Evolutionary conservation across 2,888 invertebrate genomes (phyloP), one percentile per base, ranked within the genome.

Genomic region (Drosophila vallismaia): DNA sequence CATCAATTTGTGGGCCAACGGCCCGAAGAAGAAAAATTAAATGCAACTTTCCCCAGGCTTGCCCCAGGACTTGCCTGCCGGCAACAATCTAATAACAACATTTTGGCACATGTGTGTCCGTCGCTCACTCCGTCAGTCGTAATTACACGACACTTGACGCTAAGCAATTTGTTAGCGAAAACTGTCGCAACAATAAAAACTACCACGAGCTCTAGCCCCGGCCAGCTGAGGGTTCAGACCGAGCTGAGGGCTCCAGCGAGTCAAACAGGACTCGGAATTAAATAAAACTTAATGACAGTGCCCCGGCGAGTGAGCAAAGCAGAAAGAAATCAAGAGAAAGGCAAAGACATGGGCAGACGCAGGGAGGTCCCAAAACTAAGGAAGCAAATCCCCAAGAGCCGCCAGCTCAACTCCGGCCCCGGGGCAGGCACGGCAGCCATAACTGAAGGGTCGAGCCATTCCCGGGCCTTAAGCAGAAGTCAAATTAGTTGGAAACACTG

Each of bases 131-230:
- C 66, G 56, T 74, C 68, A 68, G 36, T 66, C 89, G 89, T 90
- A 90, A 89, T 89, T 90, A 90, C 90, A 90, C 79, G 89, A 88
- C 90, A 89, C 89, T 89, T 90, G 89, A 89, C 90, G 90, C 90
- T 87, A 85, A 90, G 89, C 90, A 90, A 89, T 90, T 90, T 90
- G 89, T 89, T 88, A 79, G 85, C 88, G 75, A 79, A 86, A 82
- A 82, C 86, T 87, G 82, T 87, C 83, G 79, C 88, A 87, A 87
- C 83, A 82, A 82, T 87, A 85, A 87, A 87, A 87, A 85, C 88
- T 85, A 76, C 59, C 66, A 58, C 68, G 69, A 60, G 58, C 19
- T 40, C 56, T 64, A 49, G 59, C 40, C 29, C 14, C 48, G 36
- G 51, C 10, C 49, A 33, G 49, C 33, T 8, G 8, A 19, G 19